Conservation (phyloP, 2,888 invertebrate species). For the Cephus nigrinus region DNA sequence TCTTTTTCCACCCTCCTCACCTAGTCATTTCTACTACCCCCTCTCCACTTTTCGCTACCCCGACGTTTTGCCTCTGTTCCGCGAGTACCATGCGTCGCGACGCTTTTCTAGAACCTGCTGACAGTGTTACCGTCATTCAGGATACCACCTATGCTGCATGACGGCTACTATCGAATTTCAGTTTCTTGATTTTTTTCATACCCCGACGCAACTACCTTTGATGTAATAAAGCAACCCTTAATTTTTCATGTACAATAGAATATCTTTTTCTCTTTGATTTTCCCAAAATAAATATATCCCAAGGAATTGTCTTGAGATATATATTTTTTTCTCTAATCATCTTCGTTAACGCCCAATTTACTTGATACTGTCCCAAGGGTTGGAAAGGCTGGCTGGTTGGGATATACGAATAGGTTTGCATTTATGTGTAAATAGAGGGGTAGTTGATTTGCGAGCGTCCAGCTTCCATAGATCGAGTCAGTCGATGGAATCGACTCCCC, state of each 20-base stretch:
- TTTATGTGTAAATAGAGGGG: conserved; percentile 12
- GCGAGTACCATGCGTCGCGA: not conserved
- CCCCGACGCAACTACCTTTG: not conserved
- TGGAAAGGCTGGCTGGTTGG: not conserved
- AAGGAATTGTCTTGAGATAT: not conserved
- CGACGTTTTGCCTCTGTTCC: not conserved
- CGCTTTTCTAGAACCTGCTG: not conserved
- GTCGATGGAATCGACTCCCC: conserved; percentile 53
- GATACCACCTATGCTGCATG: not conserved
- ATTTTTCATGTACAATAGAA: no score
- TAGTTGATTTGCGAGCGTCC: conserved; percentile 57
- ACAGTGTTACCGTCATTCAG: not conserved
- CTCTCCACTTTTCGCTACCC: conserved; percentile 44
- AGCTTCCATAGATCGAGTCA: conserved; percentile 54
- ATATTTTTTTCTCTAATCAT: not conserved
- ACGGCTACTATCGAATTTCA: not conserved
- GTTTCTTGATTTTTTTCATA: not conserved
- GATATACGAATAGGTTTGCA: not conserved
- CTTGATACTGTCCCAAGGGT: not conserved
- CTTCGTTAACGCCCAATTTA: not conserved
- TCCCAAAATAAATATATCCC: no score
- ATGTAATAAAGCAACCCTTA: not conserved
- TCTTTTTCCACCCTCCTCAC: conserved; percentile 27
- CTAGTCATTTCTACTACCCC: conserved; percentile 26
- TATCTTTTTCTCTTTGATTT: no score